phyloP scores from a whole-genome alignment of 2,113 vertebrate species.

The Python bivittatus region DNA sequence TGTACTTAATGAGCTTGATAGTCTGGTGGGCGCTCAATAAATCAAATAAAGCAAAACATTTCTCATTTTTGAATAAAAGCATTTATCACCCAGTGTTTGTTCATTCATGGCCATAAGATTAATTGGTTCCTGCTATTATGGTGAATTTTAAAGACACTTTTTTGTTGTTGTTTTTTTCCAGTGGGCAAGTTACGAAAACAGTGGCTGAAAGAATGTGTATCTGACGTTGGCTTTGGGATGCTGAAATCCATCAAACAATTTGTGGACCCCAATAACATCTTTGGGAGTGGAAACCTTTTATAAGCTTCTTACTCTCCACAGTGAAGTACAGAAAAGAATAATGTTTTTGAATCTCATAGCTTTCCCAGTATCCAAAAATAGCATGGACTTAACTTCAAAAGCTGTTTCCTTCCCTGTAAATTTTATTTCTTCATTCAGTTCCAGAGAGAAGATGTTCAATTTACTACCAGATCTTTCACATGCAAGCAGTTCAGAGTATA shows the following conservation, averaged over 20 bases:
- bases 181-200: constrained; percentile 98
- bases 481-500: constrained; percentile 32
- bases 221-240: constrained; percentile 93
- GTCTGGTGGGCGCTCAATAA: constrained; percentile 99
- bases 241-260: constrained; percentile 95
- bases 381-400: constrained; percentile 70
- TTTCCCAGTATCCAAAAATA: constrained; percentile 80
- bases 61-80: constrained; percentile 99
- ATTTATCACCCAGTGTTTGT: constrained; percentile 99
- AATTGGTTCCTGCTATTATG: constrained; percentile 90
- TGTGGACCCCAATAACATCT: constrained; percentile 96
- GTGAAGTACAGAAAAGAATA: constrained; percentile 55
- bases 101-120: constrained; percentile 98
- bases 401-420: constrained; percentile 60
- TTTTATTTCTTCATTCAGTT: constrained; percentile 59
- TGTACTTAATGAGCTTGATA: constrained; percentile 99
- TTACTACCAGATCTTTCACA: constrained; percentile 54
- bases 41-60: constrained; percentile 99
- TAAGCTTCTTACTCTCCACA: constrained; percentile 71
- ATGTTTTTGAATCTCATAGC: constrained; percentile 66
- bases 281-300: constrained; percentile 97
- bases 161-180: constrained; percentile 78
- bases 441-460: constrained; percentile 65
- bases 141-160: constrained; percentile 75
- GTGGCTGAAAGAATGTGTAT: constrained; percentile 94